These are phyloP conservation scores for Cettia cetti DNA, from an alignment of 2,113 vertebrate species.

Conservation along the genomic window DNA sequence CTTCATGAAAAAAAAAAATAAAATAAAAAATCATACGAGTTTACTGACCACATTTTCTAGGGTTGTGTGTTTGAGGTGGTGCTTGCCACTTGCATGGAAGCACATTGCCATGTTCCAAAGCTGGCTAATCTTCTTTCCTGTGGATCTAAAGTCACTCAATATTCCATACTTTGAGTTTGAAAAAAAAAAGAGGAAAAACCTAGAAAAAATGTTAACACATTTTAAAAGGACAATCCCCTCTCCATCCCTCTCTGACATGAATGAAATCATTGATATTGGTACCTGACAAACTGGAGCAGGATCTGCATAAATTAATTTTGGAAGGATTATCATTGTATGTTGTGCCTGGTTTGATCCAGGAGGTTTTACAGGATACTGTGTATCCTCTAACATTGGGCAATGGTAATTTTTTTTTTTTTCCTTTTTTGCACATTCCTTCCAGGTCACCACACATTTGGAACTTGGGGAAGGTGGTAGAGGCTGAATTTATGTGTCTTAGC, in stretches of 20 bases:
- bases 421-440: neutral
- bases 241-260: neutral
- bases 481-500: neutral
- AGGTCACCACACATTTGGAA: neutral
- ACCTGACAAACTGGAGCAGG: neutral
- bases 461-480: neutral
- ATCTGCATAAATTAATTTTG: neutral
- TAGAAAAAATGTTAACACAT: neutral
- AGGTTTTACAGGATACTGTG: neutral
- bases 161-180: neutral
- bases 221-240: neutral
- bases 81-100: slow-evolving; percentile 5
- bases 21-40: neutral
- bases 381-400: neutral
- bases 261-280: neutral
- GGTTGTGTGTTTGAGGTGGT: neutral
- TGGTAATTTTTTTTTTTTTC: neutral
- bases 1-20: neutral
- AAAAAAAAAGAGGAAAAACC: neutral
- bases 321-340: neutral
- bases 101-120: slow-evolving; percentile 2
- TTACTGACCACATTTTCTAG: neutral
- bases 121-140: neutral
- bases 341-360: neutral
- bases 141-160: neutral